These are phyloP conservation scores for Vicugna pacos DNA, from an alignment of 2,113 vertebrate genomes.

Conservation along the genomic window DNA sequence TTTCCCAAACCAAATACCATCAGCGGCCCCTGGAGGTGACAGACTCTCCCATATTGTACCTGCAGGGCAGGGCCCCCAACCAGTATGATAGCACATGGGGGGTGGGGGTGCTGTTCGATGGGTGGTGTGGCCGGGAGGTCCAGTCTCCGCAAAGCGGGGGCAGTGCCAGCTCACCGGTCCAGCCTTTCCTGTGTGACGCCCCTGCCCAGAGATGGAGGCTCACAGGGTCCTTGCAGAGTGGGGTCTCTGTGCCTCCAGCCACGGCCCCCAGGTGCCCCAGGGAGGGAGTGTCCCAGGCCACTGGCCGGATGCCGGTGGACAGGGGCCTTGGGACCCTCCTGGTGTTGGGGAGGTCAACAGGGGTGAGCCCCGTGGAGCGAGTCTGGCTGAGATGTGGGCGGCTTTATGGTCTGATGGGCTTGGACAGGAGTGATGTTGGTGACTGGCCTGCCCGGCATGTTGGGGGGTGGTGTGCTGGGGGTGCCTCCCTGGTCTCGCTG, in stretches of 20 bases:
- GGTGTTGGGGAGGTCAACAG: not conserved
- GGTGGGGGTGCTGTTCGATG: not conserved
- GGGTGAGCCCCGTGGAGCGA: not conserved
- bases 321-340: not conserved
- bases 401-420: not conserved
- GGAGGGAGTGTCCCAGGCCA: not conserved
- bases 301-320: not conserved
- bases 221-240: not conserved
- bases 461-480: rapidly evolving
- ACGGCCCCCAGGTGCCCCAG: not conserved
- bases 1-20: not conserved
- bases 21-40: not conserved
- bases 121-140: not conserved
- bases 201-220: not conserved
- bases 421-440: rapidly evolving
- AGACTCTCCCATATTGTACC: not conserved
- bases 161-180: not conserved
- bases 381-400: not conserved
- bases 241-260: not conserved
- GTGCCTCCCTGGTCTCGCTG: rapidly evolving
- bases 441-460: rapidly evolving
- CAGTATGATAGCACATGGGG: too few relatives aligned
- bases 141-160: not conserved
- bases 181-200: not conserved
- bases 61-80: not conserved